Evolutionary conservation across 2,113 vertebrate species (phyloP), one percentile per base, ranked within the genome.

Genomic region (Psettodes erumei): DNA sequence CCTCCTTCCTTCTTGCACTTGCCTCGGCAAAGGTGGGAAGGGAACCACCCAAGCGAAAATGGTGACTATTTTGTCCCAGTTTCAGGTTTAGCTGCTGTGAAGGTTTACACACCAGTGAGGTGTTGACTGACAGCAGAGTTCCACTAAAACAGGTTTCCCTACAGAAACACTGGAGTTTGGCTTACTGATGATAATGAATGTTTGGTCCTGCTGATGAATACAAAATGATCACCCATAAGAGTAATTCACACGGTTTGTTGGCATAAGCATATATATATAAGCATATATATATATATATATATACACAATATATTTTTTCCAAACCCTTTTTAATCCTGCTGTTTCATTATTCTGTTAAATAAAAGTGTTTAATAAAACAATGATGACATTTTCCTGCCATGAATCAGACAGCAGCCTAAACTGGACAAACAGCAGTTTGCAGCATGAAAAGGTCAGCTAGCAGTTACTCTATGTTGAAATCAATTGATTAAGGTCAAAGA

Each of bases 11-110:
- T 72, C 64, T 74, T 55, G 63, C 71, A 21, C 40, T 35, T 1
- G 63, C 59, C 75, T 30, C 2, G 2, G 21, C 54, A 10, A 80
- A 83, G 73, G 71, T 74, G 67, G 66, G 54, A 80, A 70, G 68
- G 76, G 56, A 89, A 80, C 72, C 71, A 83, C 65, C 16, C 43
- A 61, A 90, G 90, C 61, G 68, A 77, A 86, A 85, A 77, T 38
- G 42, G 86, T 72, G 81, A 84, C 83, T 72, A 88, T 56, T 85
- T 88, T 92, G 86, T 75, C 88, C 88, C 65, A 79, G 81, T 86
- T 87, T 53, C 62, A 71, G 62, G 82, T 81, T 80, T 61, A 61
- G 62, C 37, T 27, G 37, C 68, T 65, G 48, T 15, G 3, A 42
- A 50, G 69, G 47, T 32, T 86, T 86, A 81, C 48, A 27, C 72